A percentile compares a stretch with the other conserved stretches of the same genome.
These are phyloP conservation scores for Oophaga sylvatica DNA, from an alignment of 2,797 vertebrate genomes.

Conservation along the genomic window DNA sequence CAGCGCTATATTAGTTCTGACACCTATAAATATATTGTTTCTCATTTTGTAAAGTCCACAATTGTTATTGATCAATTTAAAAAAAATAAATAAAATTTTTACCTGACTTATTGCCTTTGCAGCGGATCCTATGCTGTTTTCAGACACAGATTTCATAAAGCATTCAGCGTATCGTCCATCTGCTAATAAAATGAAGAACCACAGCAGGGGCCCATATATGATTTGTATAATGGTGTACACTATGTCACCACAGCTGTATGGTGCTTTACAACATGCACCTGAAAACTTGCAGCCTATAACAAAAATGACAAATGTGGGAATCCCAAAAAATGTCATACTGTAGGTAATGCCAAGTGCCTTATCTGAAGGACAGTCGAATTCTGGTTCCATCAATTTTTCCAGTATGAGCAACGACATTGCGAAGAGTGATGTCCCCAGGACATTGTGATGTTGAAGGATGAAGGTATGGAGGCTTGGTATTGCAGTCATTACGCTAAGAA, in stretches of 20 bases:
- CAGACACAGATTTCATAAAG: not conserved
- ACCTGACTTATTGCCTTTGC: not conserved
- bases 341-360: not conserved
- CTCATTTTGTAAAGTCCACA: not conserved
- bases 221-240: not conserved
- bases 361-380: not conserved
- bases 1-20: too few species aligned
- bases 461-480: not conserved
- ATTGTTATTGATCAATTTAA: not conserved
- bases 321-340: not conserved
- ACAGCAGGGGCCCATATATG: not conserved
- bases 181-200: not conserved
- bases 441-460: not conserved
- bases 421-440: not conserved
- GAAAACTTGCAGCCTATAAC: not conserved
- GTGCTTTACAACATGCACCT: not conserved
- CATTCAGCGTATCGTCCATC: not conserved
- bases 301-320: not conserved
- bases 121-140: rapidly evolving
- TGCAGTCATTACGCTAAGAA: not conserved
- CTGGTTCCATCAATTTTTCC: not conserved
- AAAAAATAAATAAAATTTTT: not conserved
- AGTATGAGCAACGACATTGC: not conserved
- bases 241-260: not conserved
- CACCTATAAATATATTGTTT: too few species aligned